Conservation (phyloP, 2,888 invertebrate species). For the Eristalinus sepulchralis region DNA sequence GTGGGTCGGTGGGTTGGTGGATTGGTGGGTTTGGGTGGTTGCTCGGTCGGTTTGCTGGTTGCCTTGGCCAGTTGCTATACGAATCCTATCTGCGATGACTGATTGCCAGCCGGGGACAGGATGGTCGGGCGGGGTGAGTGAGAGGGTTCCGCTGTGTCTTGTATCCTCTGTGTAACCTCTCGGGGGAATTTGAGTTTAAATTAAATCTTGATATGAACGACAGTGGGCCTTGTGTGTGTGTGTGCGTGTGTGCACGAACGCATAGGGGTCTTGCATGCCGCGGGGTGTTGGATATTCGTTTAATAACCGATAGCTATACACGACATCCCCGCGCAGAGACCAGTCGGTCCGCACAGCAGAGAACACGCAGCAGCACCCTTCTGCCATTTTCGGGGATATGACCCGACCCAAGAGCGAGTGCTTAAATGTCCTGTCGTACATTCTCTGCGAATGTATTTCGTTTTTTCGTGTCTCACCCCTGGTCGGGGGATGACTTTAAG, state of each 20-base stretch:
- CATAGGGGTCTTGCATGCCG: conserved; percentile 49
- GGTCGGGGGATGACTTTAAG: conserved; percentile 20
- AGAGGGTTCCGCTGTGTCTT: conserved; percentile 11
- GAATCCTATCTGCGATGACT: conserved; percentile 60
- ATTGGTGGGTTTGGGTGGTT: conserved; percentile 26
- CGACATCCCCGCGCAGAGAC: conserved; percentile 27
- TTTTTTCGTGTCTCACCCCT: not conserved
- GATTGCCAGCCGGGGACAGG: conserved; percentile 34
- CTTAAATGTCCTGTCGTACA: conserved; percentile 52
- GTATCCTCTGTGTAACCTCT: conserved; percentile 25
- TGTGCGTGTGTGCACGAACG: conserved; percentile 4
- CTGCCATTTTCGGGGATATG: not conserved
- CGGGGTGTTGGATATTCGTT: conserved; percentile 65
- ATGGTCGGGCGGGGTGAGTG: conserved; percentile 2
- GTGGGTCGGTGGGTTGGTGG: conserved; percentile 3
- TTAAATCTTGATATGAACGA: conserved; percentile 65
- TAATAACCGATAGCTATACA: conserved; percentile 50
- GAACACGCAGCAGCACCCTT: conserved; percentile 31
- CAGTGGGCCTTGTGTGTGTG: not conserved
- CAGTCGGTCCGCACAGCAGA: not conserved
- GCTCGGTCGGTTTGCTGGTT: not conserved
- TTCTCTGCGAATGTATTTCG: not conserved
- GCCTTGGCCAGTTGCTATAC: not conserved
- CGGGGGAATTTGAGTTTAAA: conserved; percentile 63
- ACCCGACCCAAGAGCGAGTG: not conserved